Evolutionary conservation across 2,797 vertebrate genomes (phyloP), one percentile per base, ranked within the genome.

Genomic region (Hyperoplus immaculatus): DNA sequence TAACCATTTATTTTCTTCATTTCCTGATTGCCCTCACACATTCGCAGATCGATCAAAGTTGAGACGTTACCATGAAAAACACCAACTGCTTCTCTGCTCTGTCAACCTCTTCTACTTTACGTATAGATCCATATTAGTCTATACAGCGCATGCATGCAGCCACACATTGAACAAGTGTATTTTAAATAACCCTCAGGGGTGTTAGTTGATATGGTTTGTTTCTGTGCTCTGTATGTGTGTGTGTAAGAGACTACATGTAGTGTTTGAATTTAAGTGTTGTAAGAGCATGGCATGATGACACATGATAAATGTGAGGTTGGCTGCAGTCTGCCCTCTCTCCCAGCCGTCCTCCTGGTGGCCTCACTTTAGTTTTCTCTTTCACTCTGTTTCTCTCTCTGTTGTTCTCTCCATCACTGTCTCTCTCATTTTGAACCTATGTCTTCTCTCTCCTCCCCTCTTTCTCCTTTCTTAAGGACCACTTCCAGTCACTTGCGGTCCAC

Each of bases 241-340:
- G 15, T 60, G 53, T 61, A 55, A 76, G 58, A 75, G 70, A 57
- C 29, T 66, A 10, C 49, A 75, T 90, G 80, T 65, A 36, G 55
- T 73, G 55, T 59, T 72, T 81, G 78, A 74, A 71, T 78, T 57
- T 82, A 71, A 74, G 84, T 73, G 77, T 78, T 83, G 87, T 82
- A 59, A 79, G 74, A 83, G 78, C 72, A 50, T 69, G 73, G 74
- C 21, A 29, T 46, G 64, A 69, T 81, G 88, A 92, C 86, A 83
- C 82, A 84, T 93, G 91, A 94, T 93, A 29, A 91, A 94, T 94
- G 87, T 56, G 82, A 70, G 87, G 58, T 84, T 83, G 71, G 60
- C 84, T 59, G 4, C 69, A 80, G 77, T 21, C 81, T 86, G 83
- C 82, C 82, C 72, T 89, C 78, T 71, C 69, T 75, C 77, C 69